Evolutionary conservation across 2,113 vertebrate species (phyloP).

Genomic region (Delphinapterus leucas): DNA sequence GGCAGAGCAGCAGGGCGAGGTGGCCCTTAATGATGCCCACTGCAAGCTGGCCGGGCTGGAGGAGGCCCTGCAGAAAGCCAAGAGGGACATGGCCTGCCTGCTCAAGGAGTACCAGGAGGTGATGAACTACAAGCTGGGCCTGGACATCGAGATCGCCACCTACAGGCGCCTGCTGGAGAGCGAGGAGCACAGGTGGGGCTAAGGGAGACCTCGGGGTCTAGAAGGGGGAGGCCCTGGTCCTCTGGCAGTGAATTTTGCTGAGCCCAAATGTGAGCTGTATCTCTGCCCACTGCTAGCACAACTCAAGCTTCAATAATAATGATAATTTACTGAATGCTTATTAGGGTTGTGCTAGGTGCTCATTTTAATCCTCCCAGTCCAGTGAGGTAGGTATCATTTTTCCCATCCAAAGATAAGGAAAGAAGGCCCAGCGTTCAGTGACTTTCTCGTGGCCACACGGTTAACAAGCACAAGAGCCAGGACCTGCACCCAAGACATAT

Average conservation of each 20-base stretch:
- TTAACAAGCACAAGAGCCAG: not conserved
- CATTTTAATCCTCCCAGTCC: not conserved
- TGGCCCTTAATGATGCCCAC: conserved; percentile 85
- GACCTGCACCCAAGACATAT: not conserved
- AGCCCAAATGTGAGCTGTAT: not conserved
- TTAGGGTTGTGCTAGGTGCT: not conserved
- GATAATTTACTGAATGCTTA: not conserved
- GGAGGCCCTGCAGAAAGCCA: conserved; percentile 87
- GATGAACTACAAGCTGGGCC: conserved; percentile 89
- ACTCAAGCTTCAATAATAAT: not conserved
- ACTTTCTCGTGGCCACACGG: not conserved
- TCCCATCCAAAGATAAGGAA: not conserved
- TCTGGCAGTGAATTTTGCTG: not conserved
- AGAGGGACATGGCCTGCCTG: conserved; percentile 90
- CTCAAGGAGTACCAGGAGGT: conserved; percentile 90
- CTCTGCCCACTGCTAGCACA: not conserved
- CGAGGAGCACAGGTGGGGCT: conserved; percentile 86
- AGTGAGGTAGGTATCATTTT: not conserved
- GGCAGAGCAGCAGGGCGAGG: conserved; percentile 87
- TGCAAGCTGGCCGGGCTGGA: conserved; percentile 84
- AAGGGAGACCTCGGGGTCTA: not conserved
- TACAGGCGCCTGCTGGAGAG: conserved; percentile 92
- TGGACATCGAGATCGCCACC: conserved; percentile 90
- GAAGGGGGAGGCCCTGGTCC: not conserved
- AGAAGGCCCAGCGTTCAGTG: not conserved